Conservation (phyloP, 2,797 vertebrate genomes). For the Loriculus beryllinus region DNA sequence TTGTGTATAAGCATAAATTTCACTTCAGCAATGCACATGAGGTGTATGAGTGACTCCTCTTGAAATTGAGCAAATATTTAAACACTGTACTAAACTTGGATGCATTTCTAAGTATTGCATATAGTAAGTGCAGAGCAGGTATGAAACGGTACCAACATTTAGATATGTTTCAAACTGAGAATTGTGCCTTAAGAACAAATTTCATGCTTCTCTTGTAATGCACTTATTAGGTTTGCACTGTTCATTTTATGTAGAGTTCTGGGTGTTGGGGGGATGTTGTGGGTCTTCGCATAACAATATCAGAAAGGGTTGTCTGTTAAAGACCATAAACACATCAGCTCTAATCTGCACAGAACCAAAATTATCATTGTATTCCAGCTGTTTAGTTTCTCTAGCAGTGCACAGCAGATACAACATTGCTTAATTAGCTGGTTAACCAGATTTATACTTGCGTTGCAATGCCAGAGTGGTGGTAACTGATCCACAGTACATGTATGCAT, state of each 20-base stretch:
- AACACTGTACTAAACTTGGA: background rate
- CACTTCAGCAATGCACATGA: rapidly evolving
- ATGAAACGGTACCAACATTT: background rate
- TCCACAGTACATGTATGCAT: background rate
- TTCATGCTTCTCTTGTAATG: background rate
- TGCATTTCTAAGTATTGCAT: background rate
- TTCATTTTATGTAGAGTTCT: background rate
- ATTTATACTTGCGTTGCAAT: background rate
- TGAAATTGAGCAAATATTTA: background rate
- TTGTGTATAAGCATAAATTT: background rate
- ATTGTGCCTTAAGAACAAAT: background rate
- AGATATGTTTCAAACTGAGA: background rate
- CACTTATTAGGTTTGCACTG: background rate
- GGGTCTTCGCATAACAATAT: background rate
- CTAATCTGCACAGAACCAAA: background rate
- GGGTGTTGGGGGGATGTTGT: background rate
- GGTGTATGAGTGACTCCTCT: background rate
- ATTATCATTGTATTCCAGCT: background rate
- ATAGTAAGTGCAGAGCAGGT: background rate
- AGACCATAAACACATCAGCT: background rate
- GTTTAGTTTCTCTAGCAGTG: background rate
- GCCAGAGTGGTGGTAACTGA: background rate
- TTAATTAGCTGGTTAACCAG: background rate
- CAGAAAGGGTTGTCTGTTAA: background rate
- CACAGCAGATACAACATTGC: background rate